Percentiles rank a stretch among this genome's conserved stretches.
phyloP scores from a whole-genome alignment of 2,113 vertebrate genomes.

The Sciurus niger region DNA sequence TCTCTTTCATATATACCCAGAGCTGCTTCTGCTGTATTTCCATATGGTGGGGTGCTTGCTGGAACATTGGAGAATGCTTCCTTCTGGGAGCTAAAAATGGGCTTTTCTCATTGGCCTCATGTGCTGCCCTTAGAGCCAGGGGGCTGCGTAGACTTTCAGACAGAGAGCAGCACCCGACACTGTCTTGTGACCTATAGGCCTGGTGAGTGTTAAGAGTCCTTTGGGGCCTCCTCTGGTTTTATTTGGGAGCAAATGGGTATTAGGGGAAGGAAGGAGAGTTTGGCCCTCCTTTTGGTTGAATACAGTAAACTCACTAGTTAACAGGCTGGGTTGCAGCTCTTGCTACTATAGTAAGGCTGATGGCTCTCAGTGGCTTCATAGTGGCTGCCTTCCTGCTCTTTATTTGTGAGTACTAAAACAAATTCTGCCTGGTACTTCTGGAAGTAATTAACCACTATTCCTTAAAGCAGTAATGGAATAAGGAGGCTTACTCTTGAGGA shows the following conservation, averaged over 20 bases:
- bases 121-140: constrained; percentile 92
- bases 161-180: constrained; percentile 93
- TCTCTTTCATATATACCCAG: constrained; percentile 95
- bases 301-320: neutral
- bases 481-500: neutral
- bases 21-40: constrained; percentile 92
- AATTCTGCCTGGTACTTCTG: neutral
- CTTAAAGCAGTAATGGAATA: neutral
- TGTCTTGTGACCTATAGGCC: constrained; percentile 97
- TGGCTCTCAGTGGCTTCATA: neutral
- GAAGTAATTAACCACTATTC: neutral
- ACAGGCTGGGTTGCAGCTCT: neutral
- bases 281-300: neutral
- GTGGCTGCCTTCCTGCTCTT: neutral
- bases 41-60: constrained; percentile 94
- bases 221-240: neutral
- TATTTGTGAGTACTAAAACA: neutral
- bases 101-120: constrained; percentile 92
- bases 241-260: neutral
- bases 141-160: constrained; percentile 95
- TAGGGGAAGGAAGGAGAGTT: neutral
- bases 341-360: neutral
- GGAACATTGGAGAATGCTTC: constrained; percentile 95
- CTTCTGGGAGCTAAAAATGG: constrained; percentile 95
- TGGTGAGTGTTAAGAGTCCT: constrained; percentile 81